Conservation (phyloP, 1,140 invertebrate genomes). For the Batillaria attramentaria region DNA sequence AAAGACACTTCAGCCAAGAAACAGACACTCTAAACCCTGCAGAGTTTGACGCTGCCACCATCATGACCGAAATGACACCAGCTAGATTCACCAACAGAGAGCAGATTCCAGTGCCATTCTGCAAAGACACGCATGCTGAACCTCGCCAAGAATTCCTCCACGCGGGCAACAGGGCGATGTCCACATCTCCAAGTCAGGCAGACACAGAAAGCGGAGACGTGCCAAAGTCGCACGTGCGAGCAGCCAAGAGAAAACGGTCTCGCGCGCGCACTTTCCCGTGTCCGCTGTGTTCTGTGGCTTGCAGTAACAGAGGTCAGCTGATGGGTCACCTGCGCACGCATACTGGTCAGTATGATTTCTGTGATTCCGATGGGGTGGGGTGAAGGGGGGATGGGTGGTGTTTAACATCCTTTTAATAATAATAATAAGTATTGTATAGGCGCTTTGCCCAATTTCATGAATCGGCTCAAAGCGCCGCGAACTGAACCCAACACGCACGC, state of each 20-base stretch:
- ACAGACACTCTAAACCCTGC: no score
- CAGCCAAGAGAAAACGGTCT: constrained; percentile 58
- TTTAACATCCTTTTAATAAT: not conserved
- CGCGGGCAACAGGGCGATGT: not conserved
- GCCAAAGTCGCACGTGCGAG: not conserved
- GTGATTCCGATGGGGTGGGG: not conserved
- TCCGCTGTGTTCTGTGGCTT: constrained; percentile 88
- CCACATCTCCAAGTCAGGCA: not conserved
- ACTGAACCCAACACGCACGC: not conserved
- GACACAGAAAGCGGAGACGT: not conserved
- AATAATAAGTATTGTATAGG: not conserved
- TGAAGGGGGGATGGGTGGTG: not conserved
- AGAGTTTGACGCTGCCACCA: no score
- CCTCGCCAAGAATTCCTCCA: not conserved
- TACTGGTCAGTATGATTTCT: constrained; percentile 77
- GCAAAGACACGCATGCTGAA: not conserved
- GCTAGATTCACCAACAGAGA: not conserved
- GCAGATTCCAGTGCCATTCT: not conserved
- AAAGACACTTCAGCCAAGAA: no score
- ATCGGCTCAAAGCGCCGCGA: not conserved
- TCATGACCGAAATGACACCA: no score
- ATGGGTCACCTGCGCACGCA: constrained; percentile 94
- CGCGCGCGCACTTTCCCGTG: constrained; percentile 78
- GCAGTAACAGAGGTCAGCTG: constrained; percentile 93
- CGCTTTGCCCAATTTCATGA: not conserved